phyloP scores from a whole-genome alignment of 2,113 vertebrate species.

The Etheostoma spectabile region DNA sequence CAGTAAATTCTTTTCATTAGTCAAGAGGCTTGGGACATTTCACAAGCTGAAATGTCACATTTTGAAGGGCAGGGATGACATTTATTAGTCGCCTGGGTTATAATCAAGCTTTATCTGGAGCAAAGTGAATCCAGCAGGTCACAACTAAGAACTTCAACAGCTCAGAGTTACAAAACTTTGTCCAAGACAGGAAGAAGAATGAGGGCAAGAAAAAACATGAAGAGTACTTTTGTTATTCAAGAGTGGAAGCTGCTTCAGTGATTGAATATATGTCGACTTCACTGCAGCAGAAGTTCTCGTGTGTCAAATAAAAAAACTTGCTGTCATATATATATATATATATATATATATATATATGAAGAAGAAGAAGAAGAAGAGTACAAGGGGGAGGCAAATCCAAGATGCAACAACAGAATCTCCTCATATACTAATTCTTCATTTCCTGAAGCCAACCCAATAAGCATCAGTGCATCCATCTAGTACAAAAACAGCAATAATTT shows the following conservation, averaged over 20 bases:
- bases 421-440: neutral
- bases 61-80: conserved; percentile 19
- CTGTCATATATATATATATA: conserved; percentile 3
- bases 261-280: conserved; percentile 56
- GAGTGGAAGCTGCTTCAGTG: conserved; percentile 21
- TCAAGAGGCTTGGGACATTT: conserved; percentile 26
- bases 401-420: neutral
- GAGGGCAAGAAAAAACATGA: conserved; percentile 15
- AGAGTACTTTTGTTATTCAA: conserved; percentile 52
- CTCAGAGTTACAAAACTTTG: conserved; percentile 25
- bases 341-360: too few relatives aligned
- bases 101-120: conserved; percentile 38
- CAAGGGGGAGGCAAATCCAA: neutral
- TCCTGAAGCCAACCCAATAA: neutral
- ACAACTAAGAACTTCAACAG: conserved; percentile 7
- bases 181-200: conserved; percentile 41
- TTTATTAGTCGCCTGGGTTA: conserved; percentile 42
- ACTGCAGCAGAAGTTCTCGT: conserved; percentile 34
- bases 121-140: conserved; percentile 36
- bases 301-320: conserved; percentile 37
- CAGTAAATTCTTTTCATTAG: conserved; percentile 35
- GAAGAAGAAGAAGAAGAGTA: neutral
- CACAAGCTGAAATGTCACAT: conserved; percentile 2
- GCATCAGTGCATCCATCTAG: neutral
- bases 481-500: neutral